phyloP scores from a whole-genome alignment of 2,797 vertebrate species.

The Dendrocincla fuliginosa region DNA sequence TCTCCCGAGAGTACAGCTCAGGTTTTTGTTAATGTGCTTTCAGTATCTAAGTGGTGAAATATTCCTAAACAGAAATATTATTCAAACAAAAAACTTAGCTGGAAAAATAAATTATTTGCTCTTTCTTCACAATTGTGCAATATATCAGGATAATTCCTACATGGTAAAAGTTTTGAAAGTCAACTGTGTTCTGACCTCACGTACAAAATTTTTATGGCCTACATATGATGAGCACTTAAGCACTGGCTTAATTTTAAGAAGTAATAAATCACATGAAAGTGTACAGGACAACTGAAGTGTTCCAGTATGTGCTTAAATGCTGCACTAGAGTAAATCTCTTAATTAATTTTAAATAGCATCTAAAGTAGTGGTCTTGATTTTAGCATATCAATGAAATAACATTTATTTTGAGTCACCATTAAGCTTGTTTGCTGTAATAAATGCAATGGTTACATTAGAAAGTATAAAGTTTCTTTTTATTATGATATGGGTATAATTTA shows the following conservation, averaged over 20 bases:
- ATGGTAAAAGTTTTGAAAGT: neutral
- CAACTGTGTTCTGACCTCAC: neutral
- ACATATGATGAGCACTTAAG: neutral
- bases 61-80: neutral
- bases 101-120: neutral
- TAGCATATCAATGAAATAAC: neutral
- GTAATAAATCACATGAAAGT: conserved; percentile 31
- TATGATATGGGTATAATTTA: neutral
- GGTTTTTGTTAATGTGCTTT: neutral
- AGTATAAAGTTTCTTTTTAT: neutral
- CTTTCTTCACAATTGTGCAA: neutral
- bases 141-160: conserved; percentile 3
- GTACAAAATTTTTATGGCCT: neutral
- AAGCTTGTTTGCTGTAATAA: neutral
- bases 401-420: neutral
- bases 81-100: neutral
- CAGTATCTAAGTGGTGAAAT: neutral
- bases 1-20: neutral
- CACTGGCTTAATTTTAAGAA: conserved; percentile 33
- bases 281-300: neutral
- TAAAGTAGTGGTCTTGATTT: neutral
- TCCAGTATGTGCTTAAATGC: neutral
- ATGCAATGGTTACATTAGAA: neutral
- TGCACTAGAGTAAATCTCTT: neutral
- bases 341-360: conserved; percentile 4